Evolutionary conservation across 2,113 vertebrate genomes (phyloP).

Genomic region (Thymallus thymallus): DNA sequence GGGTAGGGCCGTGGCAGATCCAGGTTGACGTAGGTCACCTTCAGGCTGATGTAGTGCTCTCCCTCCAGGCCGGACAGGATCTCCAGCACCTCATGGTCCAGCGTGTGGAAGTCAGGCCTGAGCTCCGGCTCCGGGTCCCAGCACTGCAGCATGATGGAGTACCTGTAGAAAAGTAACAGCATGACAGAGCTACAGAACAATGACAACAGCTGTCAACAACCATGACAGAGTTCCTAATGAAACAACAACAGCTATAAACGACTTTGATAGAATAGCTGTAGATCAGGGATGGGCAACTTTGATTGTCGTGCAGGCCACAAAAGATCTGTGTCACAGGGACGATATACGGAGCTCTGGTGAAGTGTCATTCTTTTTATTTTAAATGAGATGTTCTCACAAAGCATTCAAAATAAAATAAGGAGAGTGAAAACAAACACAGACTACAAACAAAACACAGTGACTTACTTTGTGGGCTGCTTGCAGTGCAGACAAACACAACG

Average conservation of each 20-base stretch:
- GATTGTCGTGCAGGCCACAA: background rate
- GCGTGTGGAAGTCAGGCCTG: slow-evolving; percentile 77
- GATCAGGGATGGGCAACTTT: background rate
- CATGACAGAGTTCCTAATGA: background rate
- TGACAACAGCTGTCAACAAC: background rate
- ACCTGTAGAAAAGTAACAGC: slow-evolving; percentile 70
- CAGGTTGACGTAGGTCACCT: slow-evolving; percentile 83
- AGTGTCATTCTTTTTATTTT: no score
- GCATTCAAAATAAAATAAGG: no score
- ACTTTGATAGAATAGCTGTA: no score
- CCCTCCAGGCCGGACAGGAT: slow-evolving; percentile 76
- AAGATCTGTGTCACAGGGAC: no score
- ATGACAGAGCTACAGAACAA: background rate
- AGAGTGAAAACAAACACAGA: no score
- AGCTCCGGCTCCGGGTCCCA: slow-evolving; percentile 80
- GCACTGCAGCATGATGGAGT: slow-evolving; percentile 84
- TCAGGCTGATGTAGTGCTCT: slow-evolving; percentile 89
- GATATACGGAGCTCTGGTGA: no score
- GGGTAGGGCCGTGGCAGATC: slow-evolving; percentile 73
- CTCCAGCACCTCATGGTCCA: slow-evolving; percentile 74
- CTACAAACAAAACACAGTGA: no score
- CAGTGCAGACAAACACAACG: no score
- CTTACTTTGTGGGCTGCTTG: no score
- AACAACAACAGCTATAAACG: no score
- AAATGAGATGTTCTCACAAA: no score